Conservation (phyloP, 2,113 vertebrate species). For the Sclerurus mexicanus region DNA sequence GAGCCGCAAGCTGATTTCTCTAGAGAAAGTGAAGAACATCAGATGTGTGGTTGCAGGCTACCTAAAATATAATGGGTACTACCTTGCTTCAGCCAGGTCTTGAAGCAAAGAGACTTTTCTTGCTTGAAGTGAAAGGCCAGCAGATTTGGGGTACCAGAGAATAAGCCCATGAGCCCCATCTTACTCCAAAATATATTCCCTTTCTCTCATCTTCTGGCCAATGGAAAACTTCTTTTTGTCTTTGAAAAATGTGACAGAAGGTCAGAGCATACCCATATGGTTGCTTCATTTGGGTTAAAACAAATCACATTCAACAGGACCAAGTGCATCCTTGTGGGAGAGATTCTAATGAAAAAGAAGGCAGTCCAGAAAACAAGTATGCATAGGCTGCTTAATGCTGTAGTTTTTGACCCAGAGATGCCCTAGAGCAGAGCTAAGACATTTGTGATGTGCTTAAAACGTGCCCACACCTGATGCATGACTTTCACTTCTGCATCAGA, state of each 20-base stretch:
- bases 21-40: not conserved
- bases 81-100: not conserved
- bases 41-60: not conserved
- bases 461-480: not conserved
- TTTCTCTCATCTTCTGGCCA: not conserved
- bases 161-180: not conserved
- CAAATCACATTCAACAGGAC: not conserved
- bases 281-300: not conserved
- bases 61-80: not conserved
- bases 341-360: not conserved
- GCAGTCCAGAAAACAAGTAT: not conserved
- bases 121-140: not conserved
- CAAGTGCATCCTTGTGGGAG: not conserved
- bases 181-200: not conserved
- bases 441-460: not conserved
- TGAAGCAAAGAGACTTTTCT: not conserved
- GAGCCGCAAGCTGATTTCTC: not conserved
- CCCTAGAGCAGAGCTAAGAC: not conserved
- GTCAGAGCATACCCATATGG: not conserved
- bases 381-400: not conserved
- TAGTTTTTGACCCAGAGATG: not conserved
- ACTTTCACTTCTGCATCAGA: not conserved
- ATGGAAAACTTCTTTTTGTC: not conserved
- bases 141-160: not conserved
- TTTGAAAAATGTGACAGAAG: not conserved